A percentile compares a stretch with the other conserved stretches of the same genome.
phyloP scores from a whole-genome alignment of 2,888 invertebrate species.

The Calephelis perditalis region DNA sequence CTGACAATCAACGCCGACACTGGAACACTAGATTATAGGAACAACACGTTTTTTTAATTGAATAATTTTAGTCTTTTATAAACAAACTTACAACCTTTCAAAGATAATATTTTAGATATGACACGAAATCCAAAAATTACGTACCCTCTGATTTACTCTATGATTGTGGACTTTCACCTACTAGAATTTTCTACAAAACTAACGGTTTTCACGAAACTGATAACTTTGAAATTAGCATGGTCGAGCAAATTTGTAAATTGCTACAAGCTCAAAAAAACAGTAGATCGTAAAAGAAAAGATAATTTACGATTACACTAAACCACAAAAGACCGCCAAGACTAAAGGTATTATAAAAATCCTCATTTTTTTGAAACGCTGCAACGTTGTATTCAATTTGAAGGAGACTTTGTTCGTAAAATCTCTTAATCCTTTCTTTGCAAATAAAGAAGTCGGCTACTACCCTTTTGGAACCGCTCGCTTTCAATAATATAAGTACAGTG shows the following conservation, averaged over 20 bases:
- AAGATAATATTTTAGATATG: too few relatives aligned
- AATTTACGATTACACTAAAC: constrained; percentile 18
- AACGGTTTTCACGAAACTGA: constrained; percentile 26
- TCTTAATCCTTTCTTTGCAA: constrained; percentile 45
- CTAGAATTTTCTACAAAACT: too few relatives aligned
- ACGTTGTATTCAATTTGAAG: constrained; percentile 22
- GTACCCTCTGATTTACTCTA: too few relatives aligned
- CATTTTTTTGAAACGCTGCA: constrained; percentile 24
- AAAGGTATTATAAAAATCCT: constrained; percentile 22
- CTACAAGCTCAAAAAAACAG: background rate
- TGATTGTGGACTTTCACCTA: too few relatives aligned
- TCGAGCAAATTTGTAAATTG: background rate
- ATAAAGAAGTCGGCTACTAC: constrained; percentile 42
- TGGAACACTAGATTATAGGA: too few relatives aligned
- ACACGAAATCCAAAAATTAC: too few relatives aligned
- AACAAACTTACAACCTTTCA: too few relatives aligned
- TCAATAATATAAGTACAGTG: background rate
- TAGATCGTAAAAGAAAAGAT: constrained; percentile 8
- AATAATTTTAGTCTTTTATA: too few relatives aligned
- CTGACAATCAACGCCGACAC: too few relatives aligned
- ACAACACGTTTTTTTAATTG: too few relatives aligned
- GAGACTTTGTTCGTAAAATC: constrained; percentile 29
- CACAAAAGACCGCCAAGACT: constrained; percentile 14
- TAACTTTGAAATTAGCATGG: constrained; percentile 31
- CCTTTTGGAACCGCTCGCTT: constrained; percentile 31